A percentile compares a stretch with the other conserved stretches of the same genome.
Conservation (phyloP, 2,888 invertebrate genomes). For the Agelastica alni region DNA sequence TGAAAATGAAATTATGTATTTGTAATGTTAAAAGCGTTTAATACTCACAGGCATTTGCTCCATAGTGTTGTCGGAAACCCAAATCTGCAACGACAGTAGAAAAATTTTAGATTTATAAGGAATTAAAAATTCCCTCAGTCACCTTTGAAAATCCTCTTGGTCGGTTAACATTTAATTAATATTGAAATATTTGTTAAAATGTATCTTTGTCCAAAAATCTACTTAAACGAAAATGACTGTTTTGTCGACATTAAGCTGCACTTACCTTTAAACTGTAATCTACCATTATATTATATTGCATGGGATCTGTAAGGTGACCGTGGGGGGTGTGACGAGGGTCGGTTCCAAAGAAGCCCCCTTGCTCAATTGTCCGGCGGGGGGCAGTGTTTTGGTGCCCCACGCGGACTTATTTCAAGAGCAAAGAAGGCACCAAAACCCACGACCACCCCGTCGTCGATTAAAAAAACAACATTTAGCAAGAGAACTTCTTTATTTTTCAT, state of each 20-base stretch:
- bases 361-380: conserved; percentile 58
- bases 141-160: conserved; percentile 6
- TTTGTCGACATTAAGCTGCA: too few species aligned
- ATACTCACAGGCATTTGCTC: conserved; percentile 83
- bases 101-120: too few species aligned
- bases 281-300: background rate
- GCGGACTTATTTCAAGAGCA: conserved; percentile 55
- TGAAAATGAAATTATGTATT: too few species aligned
- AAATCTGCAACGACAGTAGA: conserved; percentile 65
- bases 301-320: conserved; percentile 20
- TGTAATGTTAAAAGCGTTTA: too few species aligned
- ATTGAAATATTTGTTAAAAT: background rate
- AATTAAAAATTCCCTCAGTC: conserved; percentile 16
- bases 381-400: conserved; percentile 60
- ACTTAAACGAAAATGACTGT: too few species aligned
- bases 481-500: conserved; percentile 57
- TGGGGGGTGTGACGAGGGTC: conserved; percentile 50
- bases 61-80: conserved; percentile 72
- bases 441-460: conserved; percentile 55
- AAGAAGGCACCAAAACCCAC: conserved; percentile 65
- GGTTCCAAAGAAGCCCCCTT: conserved; percentile 58
- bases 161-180: background rate
- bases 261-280: background rate
- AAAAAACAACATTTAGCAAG: conserved; percentile 54
- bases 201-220: too few species aligned